phyloP scores from a whole-genome alignment of 2,113 vertebrate genomes.

The Pseudorasbora parva region DNA sequence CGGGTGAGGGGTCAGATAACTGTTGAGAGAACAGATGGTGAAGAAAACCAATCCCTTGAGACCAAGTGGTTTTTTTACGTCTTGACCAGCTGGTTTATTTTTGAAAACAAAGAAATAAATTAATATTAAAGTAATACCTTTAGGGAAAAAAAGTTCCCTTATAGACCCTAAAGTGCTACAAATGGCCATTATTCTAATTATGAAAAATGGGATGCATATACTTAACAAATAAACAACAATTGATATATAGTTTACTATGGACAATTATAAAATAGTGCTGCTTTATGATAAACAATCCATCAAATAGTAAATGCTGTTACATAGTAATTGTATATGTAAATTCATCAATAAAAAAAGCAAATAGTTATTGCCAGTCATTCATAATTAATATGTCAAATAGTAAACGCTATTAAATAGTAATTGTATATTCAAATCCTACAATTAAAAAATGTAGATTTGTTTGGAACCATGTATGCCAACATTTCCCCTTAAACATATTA shows the following conservation, averaged over 20 bases:
- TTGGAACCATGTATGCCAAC: background rate
- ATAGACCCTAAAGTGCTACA: background rate
- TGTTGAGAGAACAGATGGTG: conserved; percentile 64
- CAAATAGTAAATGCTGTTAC: too few relatives aligned
- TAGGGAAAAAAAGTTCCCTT: too few relatives aligned
- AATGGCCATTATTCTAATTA: background rate
- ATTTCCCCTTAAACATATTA: background rate
- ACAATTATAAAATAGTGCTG: background rate
- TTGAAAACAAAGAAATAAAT: background rate
- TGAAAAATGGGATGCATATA: background rate
- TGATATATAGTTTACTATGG: too few relatives aligned
- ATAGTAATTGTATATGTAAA: too few relatives aligned
- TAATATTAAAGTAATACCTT: background rate
- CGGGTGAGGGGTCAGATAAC: background rate
- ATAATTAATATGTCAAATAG: too few relatives aligned
- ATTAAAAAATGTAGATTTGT: too few relatives aligned
- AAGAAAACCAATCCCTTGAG: conserved; percentile 62
- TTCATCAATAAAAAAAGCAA: too few relatives aligned
- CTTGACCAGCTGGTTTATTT: conserved; percentile 1
- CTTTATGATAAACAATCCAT: background rate
- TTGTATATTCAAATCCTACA: too few relatives aligned
- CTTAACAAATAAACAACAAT: background rate
- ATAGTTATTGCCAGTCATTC: too few relatives aligned
- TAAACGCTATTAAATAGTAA: too few relatives aligned
- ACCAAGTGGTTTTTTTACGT: background rate